These are phyloP conservation scores for Tamias sibiricus DNA, from an alignment of 2,113 vertebrate genomes.

Conservation along the genomic window DNA sequence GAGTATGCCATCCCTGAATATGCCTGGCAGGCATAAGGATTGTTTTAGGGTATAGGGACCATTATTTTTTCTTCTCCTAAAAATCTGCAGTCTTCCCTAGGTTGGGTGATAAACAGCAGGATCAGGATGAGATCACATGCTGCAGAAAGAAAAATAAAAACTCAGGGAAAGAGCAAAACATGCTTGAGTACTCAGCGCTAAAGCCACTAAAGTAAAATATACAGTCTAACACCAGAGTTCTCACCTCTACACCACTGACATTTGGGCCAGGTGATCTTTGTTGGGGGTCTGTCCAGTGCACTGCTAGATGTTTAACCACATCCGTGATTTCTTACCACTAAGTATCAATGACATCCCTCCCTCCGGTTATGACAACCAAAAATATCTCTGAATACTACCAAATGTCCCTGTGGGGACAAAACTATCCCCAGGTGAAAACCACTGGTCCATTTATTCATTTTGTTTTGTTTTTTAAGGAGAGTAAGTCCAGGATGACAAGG, in stretches of 20 bases:
- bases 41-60: background rate
- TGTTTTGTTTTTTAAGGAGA: background rate
- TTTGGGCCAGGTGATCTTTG: background rate
- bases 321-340: background rate
- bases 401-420: background rate
- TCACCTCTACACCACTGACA: background rate
- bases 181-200: fast-evolving
- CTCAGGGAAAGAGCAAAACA: background rate
- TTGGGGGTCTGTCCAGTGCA: background rate
- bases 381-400: background rate
- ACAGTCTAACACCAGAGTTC: fast-evolving
- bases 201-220: background rate
- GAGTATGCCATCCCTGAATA: background rate
- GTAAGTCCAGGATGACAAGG: background rate
- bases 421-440: background rate
- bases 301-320: background rate
- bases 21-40: background rate
- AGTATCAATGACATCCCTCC: background rate
- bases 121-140: background rate
- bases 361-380: background rate
- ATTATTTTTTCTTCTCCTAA: background rate
- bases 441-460: background rate
- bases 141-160: background rate
- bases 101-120: background rate
- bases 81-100: background rate